phyloP scores from a whole-genome alignment of 2,888 invertebrate species.

The Papilio protenor region DNA sequence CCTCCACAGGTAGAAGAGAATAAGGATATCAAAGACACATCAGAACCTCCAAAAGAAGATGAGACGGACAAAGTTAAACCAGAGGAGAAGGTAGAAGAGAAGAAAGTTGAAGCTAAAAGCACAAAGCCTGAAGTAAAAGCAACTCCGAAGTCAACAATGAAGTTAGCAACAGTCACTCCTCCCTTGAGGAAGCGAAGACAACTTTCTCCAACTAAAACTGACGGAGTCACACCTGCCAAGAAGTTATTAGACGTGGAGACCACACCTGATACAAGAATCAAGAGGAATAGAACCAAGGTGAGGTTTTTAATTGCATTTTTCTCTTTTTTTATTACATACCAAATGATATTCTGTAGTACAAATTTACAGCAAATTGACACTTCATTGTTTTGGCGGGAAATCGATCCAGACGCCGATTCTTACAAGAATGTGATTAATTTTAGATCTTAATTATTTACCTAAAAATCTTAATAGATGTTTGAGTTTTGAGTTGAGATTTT shows the following conservation, averaged over 20 bases:
- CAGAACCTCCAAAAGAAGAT: constrained; percentile 61
- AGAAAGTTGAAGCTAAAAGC: constrained; percentile 58
- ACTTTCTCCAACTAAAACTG: constrained; percentile 71
- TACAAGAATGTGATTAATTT: background rate
- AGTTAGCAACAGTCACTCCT: constrained; percentile 83
- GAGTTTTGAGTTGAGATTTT: too few species aligned
- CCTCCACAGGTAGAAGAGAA: constrained; percentile 57
- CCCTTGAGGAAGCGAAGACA: constrained; percentile 83
- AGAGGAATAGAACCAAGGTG: constrained; percentile 80
- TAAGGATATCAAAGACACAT: constrained; percentile 56
- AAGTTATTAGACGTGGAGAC: constrained; percentile 67
- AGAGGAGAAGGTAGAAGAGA: constrained; percentile 55
- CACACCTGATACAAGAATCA: constrained; percentile 73
- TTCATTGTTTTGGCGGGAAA: constrained; percentile 1
- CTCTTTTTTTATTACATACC: background rate
- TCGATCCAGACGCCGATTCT: background rate
- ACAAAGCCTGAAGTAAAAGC: constrained; percentile 65
- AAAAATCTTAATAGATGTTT: too few species aligned
- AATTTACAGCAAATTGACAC: background rate
- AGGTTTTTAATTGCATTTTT: constrained; percentile 30
- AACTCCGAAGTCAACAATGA: constrained; percentile 79
- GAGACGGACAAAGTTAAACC: constrained; percentile 61
- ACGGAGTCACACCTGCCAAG: constrained; percentile 70
- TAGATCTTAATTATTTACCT: too few species aligned
- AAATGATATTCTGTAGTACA: background rate